These are phyloP conservation scores for Phylloscopus trochilus DNA, from an alignment of 2,113 vertebrate species.

Conservation along the genomic window DNA sequence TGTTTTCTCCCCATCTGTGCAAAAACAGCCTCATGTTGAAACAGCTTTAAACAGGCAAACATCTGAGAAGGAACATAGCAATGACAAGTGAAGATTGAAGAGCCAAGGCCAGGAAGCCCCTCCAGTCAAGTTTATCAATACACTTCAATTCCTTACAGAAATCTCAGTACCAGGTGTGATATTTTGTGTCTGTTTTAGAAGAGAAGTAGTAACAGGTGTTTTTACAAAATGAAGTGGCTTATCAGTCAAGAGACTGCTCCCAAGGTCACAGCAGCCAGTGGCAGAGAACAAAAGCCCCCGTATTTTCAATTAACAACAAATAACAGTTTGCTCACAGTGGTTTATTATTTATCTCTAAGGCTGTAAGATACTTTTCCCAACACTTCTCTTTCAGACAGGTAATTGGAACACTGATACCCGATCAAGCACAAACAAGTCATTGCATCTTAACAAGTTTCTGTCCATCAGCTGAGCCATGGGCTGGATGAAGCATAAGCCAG, in stretches of 20 bases:
- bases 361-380: not conserved
- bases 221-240: not conserved
- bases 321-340: not conserved
- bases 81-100: fast-evolving
- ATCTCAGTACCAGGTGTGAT: not conserved
- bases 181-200: not conserved
- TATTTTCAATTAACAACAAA: not conserved
- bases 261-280: conserved; percentile 1
- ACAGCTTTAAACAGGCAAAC: not conserved
- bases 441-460: conserved; percentile 21
- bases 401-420: not conserved
- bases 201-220: not conserved
- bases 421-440: conserved; percentile 8
- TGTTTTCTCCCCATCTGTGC: not conserved
- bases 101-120: not conserved
- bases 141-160: not conserved
- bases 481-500: not conserved
- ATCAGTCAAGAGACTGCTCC: not conserved
- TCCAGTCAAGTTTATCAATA: not conserved
- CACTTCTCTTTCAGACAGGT: not conserved
- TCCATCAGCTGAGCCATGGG: not conserved
- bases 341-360: not conserved
- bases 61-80: not conserved
- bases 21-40: not conserved
- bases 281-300: not conserved